Conservation (phyloP, 2,888 invertebrate species). For the Nymphalis urticae region DNA sequence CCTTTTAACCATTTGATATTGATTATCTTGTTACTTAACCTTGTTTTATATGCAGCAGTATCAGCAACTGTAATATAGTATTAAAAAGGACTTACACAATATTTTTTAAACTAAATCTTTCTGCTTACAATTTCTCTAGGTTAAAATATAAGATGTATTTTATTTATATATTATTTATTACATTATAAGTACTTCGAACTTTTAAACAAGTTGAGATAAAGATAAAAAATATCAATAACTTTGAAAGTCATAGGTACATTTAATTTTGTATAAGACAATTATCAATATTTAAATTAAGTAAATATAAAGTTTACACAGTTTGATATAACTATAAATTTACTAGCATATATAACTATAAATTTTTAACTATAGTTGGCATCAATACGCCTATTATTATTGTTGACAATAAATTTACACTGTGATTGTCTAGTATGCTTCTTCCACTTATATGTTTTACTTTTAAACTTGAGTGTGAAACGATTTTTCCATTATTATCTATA, state of each 20-base stretch:
- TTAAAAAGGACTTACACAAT: background rate
- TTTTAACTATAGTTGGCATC: conserved; percentile 83
- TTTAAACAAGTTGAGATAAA: conserved; percentile 3
- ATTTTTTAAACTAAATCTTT: too few relatives aligned
- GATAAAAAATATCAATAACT: background rate
- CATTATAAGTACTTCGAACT: conserved; percentile 6
- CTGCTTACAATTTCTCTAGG: background rate
- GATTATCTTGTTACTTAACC: conserved; percentile 17
- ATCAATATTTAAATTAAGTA: background rate
- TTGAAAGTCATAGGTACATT: conserved; percentile 1
- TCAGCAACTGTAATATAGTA: background rate
- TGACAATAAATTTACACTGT: conserved; percentile 92
- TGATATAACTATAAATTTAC: conserved; percentile 52
- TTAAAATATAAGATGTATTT: background rate
- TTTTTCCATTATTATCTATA: conserved; percentile 84
- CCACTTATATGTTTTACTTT: conserved; percentile 89
- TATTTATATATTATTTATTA: background rate
- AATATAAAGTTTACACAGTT: background rate
- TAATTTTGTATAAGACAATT: background rate
- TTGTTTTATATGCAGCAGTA: conserved; percentile 21
- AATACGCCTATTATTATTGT: conserved; percentile 87
- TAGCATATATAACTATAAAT: conserved; percentile 56
- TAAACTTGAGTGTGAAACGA: conserved; percentile 87
- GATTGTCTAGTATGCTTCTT: conserved; percentile 89
- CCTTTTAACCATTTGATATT: conserved; percentile 6